Evolutionary conservation across 2,888 invertebrate species (phyloP).

Genomic region (Sialis lutaria): DNA sequence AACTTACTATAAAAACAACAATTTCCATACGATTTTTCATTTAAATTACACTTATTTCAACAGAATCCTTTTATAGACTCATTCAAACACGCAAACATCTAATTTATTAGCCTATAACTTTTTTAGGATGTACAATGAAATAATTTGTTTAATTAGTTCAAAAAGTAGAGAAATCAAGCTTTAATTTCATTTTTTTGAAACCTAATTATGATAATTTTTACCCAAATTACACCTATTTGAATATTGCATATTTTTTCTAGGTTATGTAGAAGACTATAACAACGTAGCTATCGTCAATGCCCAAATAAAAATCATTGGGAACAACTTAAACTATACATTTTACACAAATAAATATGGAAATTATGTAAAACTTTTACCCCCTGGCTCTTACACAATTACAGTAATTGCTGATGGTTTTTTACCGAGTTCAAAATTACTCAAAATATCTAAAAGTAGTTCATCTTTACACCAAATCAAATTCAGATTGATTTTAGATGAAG

Average conservation of each 20-base stretch:
- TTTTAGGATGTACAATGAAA: no score
- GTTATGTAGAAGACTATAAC: conserved; percentile 37
- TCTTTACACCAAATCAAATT: conserved; percentile 43
- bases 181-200: no score
- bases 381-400: conserved; percentile 32
- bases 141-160: no score
- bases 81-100: no score
- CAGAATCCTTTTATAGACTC: no score
- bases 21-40: no score
- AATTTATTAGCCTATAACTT: no score
- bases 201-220: no score
- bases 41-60: no score
- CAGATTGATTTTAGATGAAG: conserved; percentile 45
- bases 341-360: conserved; percentile 27
- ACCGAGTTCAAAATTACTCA: conserved; percentile 27
- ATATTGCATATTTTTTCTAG: conserved; percentile 19
- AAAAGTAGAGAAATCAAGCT: no score
- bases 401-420: conserved; percentile 43
- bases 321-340: conserved; percentile 24
- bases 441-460: conserved; percentile 20
- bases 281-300: conserved; percentile 39
- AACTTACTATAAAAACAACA: no score
- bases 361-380: conserved; percentile 29
- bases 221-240: no score
- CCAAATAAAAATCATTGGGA: conserved; percentile 19